Base-by-base conservation (phyloP, 2,797 vertebrate genomes). In the Sphenopsis melanotis region DNA sequence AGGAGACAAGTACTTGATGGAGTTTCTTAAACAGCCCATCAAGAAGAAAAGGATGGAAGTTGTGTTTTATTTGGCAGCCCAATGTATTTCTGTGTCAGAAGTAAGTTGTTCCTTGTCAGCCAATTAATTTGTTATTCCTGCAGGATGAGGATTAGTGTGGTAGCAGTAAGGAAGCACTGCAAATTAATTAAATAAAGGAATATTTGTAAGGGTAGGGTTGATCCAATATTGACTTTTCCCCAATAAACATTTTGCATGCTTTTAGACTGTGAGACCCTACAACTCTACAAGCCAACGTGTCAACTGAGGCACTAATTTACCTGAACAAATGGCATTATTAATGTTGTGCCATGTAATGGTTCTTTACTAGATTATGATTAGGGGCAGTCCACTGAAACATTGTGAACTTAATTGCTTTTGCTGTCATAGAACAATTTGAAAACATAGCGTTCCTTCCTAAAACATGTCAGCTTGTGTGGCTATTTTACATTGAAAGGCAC, bases 51-150 rank as follows among this genome's bases (percentile, higher is more conserved):
- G 71, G 63, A 50, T 57, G 49, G 84, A 94, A 94, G 76, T 11
- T 79, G 36, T 70, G 42, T 94, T 93, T 96, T 85, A 77, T 94
- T 89, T 97, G 89, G 68, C 88, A 94, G 63, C 65, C 71, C 60
- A 95, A 83, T 52, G 30, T 9, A 76, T 93, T 90, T 95, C 72
- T 59, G 23, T 34, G 72, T 86, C 64, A 79, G 75, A 42, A 88
- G 79, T 65, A 96, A 91, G 79, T 46, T 94, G 44, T 42, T 91
- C 56, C 75, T 46, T 78, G 60, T 85, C 83, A 95, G 47, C 10
- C 22, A 74, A 69, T 68, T 64, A 74, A 87, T 92, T 93, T 91
- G 14, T 80, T 92, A 71, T 81, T 71, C 41, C 65, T 86, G 22
- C 22, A 93, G 52, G 60, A 80, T 82, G 34, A 88, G 44, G 60